Percentiles rank a stretch among this genome's conserved stretches.
Conservation (phyloP, 2,888 invertebrate genomes). For the Drosophila fungiperda region DNA sequence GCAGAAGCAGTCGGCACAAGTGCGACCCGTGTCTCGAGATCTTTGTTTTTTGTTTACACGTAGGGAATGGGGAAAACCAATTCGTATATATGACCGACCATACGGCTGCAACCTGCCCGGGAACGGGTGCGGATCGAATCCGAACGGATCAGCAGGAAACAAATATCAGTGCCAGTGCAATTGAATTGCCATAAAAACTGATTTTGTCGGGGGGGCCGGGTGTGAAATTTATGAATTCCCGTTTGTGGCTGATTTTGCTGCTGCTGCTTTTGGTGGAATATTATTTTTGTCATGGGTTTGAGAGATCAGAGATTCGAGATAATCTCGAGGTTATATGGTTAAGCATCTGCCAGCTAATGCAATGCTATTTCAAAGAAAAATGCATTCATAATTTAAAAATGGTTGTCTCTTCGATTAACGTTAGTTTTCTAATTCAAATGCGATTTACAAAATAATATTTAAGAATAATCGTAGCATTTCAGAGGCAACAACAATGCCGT, state of each 20-base stretch:
- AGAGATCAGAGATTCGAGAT: conserved; percentile 24
- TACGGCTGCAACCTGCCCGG: conserved; percentile 72
- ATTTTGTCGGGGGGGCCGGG: conserved; percentile 26
- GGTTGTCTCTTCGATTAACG: conserved; percentile 3
- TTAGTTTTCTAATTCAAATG: conserved; percentile 9
- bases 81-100: conserved; percentile 53
- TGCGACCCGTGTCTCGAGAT: conserved; percentile 56
- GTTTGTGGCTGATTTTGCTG: conserved; percentile 7
- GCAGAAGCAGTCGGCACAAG: conserved; percentile 59
- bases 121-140: conserved; percentile 37
- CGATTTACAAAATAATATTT: neutral
- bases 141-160: conserved; percentile 63
- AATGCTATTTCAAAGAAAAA: conserved; percentile 54
- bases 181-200: conserved; percentile 75
- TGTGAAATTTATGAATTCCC: conserved; percentile 65
- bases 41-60: conserved; percentile 60
- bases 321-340: conserved; percentile 43
- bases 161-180: conserved; percentile 67
- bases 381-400: conserved; percentile 25
- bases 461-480: neutral
- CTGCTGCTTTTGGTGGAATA: conserved; percentile 3
- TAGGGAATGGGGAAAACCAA: conserved; percentile 48
- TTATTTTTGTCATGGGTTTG: conserved; percentile 47
- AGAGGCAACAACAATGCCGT: conserved; percentile 5
- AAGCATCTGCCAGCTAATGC: conserved; percentile 65